phyloP scores from a whole-genome alignment of 2,888 invertebrate genomes.

The Crioceris asparagi region DNA sequence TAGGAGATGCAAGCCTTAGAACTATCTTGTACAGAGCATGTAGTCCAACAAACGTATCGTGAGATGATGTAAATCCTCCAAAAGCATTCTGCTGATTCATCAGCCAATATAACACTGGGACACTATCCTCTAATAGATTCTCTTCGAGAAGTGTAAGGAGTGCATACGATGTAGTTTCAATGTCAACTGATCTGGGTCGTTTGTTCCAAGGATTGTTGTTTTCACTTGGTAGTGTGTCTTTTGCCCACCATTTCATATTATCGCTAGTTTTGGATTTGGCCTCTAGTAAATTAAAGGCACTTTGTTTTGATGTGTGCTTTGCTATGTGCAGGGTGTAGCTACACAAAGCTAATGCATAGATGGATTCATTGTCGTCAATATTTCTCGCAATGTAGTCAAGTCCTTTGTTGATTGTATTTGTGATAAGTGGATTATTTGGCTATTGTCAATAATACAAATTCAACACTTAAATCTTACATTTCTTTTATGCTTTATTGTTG shows the following conservation, averaged over 20 bases:
- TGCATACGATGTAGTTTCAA: slow-evolving; percentile 85
- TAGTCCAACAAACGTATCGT: slow-evolving; percentile 67
- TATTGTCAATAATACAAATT: slow-evolving; percentile 3
- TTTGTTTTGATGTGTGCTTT: slow-evolving; percentile 57
- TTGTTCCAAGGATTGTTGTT: slow-evolving; percentile 55
- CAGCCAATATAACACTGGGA: slow-evolving; percentile 64
- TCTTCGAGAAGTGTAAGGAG: slow-evolving; percentile 57
- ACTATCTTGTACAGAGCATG: slow-evolving; percentile 59
- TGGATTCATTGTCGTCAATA: slow-evolving; percentile 52
- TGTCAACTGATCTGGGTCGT: slow-evolving; percentile 59
- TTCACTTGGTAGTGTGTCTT: slow-evolving; percentile 41
- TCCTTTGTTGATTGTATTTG: slow-evolving; percentile 62
- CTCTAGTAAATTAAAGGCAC: slow-evolving; percentile 51
- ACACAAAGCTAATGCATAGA: slow-evolving; percentile 67
- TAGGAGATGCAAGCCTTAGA: slow-evolving; percentile 43
- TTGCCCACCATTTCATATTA: slow-evolving; percentile 80
- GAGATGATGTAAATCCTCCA: slow-evolving; percentile 63
- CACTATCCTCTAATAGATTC: slow-evolving; percentile 39
- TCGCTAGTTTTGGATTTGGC: slow-evolving; percentile 44
- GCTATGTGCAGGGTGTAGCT: slow-evolving; percentile 68
- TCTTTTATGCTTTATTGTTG: no score
- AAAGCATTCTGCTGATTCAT: slow-evolving; percentile 56
- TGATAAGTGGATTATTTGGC: slow-evolving; percentile 23
- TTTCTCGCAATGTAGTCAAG: slow-evolving; percentile 62
- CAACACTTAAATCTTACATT: neutral